Evolutionary conservation across 2,888 invertebrate species (phyloP).

Genomic region (Epirrhoe tristata): DNA sequence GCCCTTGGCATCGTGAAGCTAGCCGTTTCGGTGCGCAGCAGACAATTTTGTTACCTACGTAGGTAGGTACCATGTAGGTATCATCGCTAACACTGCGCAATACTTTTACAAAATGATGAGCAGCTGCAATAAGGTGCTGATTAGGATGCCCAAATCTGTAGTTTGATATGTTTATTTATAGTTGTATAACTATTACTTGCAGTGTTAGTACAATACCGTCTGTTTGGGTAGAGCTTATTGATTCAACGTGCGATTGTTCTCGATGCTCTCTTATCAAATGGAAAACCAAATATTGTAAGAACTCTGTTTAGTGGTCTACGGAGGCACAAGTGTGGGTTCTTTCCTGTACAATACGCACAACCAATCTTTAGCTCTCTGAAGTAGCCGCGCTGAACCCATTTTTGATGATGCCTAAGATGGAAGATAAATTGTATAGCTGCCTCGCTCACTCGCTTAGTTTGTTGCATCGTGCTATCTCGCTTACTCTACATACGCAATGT

Average conservation of each 20-base stretch:
- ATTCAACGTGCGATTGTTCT: constrained; percentile 23
- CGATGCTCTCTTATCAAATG: background rate
- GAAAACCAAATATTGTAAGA: constrained; percentile 9
- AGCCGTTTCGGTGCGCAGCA: too few relatives aligned
- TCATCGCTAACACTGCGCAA: background rate
- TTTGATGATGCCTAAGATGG: too few relatives aligned
- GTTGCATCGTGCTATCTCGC: too few relatives aligned
- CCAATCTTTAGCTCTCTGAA: too few relatives aligned
- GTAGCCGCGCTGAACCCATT: too few relatives aligned
- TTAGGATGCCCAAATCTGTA: background rate
- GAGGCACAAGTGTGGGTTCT: constrained; percentile 1
- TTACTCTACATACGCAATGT: too few relatives aligned
- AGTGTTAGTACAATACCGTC: constrained; percentile 10
- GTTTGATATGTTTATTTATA: background rate
- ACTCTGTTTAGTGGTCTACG: background rate
- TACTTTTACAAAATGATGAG: background rate
- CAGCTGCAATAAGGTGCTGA: background rate
- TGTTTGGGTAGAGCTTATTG: constrained; percentile 29
- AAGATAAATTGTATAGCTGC: too few relatives aligned
- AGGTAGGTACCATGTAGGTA: background rate
- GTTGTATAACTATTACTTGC: constrained; percentile 19
- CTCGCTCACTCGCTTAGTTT: too few relatives aligned
- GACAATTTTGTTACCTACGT: too few relatives aligned
- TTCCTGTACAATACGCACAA: too few relatives aligned
- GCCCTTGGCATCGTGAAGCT: too few relatives aligned